Evolutionary conservation across 1,140 invertebrate species (phyloP).

Genomic region (Drosophila obscura): DNA sequence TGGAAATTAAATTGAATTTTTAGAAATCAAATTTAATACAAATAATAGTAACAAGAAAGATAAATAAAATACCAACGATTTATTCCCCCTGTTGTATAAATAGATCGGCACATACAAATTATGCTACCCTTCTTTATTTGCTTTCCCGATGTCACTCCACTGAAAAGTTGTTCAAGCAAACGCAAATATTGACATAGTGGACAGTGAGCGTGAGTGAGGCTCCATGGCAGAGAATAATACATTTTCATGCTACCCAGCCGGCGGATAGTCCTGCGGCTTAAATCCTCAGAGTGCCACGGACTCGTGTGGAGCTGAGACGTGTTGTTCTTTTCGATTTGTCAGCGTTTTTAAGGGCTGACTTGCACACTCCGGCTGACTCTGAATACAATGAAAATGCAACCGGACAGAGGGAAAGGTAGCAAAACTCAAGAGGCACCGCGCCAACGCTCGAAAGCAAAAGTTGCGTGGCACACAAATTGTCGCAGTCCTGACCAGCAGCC

Average conservation of each 20-base stretch:
- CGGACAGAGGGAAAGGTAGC: no score
- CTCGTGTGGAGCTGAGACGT: no score
- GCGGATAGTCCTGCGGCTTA: no score
- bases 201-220: background rate
- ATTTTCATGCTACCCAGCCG: no score
- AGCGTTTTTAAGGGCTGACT: constrained; percentile 73
- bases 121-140: background rate
- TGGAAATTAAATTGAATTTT: no score
- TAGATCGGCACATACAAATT: no score
- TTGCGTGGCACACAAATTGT: constrained; percentile 43
- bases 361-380: constrained; percentile 43
- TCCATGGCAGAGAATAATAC: no score
- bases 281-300: no score
- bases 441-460: constrained; percentile 67
- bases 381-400: constrained; percentile 33
- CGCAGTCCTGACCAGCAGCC: constrained; percentile 61
- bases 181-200: constrained; percentile 48
- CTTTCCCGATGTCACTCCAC: background rate
- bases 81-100: background rate
- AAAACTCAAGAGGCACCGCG: constrained; percentile 20
- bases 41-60: background rate
- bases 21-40: no score
- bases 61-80: background rate
- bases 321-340: constrained; percentile 40
- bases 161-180: constrained; percentile 32